Evolutionary conservation across 2,888 invertebrate genomes (phyloP).

Genomic region (Tetramorium bicarinatum): DNA sequence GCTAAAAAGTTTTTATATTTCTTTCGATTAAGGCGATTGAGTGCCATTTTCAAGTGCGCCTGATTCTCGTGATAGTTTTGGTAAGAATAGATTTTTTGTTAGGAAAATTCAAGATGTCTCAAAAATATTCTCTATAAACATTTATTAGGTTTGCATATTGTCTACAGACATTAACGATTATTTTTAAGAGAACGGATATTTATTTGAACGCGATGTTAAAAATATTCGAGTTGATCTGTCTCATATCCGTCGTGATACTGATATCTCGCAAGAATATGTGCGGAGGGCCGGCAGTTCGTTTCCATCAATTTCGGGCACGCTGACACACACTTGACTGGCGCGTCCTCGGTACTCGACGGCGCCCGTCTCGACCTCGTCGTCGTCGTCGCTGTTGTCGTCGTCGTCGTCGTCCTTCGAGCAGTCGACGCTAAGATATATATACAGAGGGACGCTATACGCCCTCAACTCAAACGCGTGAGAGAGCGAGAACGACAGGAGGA

Average conservation of each 20-base stretch:
- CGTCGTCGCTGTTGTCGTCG: slow-evolving; percentile 71
- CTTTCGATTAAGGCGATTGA: neutral
- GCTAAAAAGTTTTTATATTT: slow-evolving; percentile 6
- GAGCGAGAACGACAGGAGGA: slow-evolving; percentile 51
- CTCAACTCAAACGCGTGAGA: slow-evolving; percentile 45
- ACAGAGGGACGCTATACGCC: slow-evolving; percentile 47
- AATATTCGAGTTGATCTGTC: slow-evolving; percentile 27
- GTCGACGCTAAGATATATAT: slow-evolving; percentile 52
- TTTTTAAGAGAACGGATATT: neutral
- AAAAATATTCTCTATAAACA: neutral
- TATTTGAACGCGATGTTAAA: slow-evolving; percentile 10
- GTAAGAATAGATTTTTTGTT: neutral
- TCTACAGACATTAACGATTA: neutral
- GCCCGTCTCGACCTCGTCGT: slow-evolving; percentile 62
- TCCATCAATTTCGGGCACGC: slow-evolving; percentile 81
- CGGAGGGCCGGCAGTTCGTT: slow-evolving; percentile 73
- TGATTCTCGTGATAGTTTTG: neutral
- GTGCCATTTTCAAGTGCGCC: neutral
- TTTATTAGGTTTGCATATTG: neutral
- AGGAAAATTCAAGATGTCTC: neutral
- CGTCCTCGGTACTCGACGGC: slow-evolving; percentile 60
- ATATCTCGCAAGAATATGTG: slow-evolving; percentile 51
- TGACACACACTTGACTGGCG: slow-evolving; percentile 74
- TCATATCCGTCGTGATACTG: slow-evolving; percentile 35
- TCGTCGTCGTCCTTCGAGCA: slow-evolving; percentile 68